These are phyloP conservation scores for Agrypnus murinus DNA, from an alignment of 2,888 invertebrate species.

Conservation along the genomic window DNA sequence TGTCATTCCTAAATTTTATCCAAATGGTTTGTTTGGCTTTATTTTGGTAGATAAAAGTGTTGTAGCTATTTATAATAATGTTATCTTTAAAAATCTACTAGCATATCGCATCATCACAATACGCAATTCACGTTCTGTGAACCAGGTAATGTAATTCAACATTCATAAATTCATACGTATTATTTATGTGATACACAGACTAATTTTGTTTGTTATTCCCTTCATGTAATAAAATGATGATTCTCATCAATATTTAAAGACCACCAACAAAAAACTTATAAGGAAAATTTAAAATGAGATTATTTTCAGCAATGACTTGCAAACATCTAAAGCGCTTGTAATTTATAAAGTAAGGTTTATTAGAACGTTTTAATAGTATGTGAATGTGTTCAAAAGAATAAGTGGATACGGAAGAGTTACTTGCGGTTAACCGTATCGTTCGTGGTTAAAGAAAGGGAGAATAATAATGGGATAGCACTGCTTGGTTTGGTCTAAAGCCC, in stretches of 20 bases:
- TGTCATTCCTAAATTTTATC: slow-evolving; percentile 9
- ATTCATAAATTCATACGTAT: slow-evolving; percentile 6
- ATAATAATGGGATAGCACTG: slow-evolving; percentile 18
- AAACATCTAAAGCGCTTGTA: neutral
- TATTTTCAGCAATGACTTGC: neutral
- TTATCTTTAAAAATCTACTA: slow-evolving; percentile 6
- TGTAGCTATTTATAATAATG: slow-evolving; percentile 4
- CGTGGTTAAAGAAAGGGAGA: slow-evolving; percentile 20
- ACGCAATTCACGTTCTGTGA: neutral
- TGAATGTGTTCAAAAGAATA: slow-evolving; percentile 3
- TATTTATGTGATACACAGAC: slow-evolving; percentile 1
- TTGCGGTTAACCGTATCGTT: slow-evolving; percentile 23
- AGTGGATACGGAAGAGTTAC: slow-evolving; percentile 9
- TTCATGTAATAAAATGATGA: slow-evolving; percentile 8
- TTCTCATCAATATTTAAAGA: slow-evolving; percentile 10
- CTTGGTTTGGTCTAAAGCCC: slow-evolving; percentile 15
- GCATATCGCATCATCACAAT: neutral
- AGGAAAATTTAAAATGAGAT: neutral
- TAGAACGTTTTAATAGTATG: neutral
- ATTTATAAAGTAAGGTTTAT: neutral
- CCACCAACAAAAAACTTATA: slow-evolving; percentile 7
- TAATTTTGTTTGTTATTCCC: slow-evolving; percentile 5
- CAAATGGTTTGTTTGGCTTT: slow-evolving; percentile 6
- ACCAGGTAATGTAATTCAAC: neutral
- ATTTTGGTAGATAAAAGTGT: slow-evolving; percentile 8